phyloP scores from a whole-genome alignment of 2,113 vertebrate genomes.

The Caretta caretta region DNA sequence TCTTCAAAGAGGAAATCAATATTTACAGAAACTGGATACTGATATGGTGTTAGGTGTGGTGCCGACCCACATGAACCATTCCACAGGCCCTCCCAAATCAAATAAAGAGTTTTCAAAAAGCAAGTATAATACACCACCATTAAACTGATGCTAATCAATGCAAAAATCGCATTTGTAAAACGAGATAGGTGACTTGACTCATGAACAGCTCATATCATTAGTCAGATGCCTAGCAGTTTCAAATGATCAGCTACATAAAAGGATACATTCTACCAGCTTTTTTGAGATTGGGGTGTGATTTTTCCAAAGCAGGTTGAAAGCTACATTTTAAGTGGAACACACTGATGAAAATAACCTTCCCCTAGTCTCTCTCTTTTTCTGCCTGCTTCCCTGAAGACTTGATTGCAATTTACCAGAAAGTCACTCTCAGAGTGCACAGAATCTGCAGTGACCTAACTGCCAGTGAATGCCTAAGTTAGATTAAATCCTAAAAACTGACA shows the following conservation, averaged over 20 bases:
- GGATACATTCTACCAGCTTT: slow-evolving; percentile 22
- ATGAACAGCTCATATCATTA: slow-evolving; percentile 11
- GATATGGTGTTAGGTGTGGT: not conserved
- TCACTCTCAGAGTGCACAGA: slow-evolving; percentile 16
- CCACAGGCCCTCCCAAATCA: not conserved
- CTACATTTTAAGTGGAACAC: slow-evolving; percentile 6
- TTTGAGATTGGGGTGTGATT: not conserved
- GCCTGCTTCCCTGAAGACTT: not conserved
- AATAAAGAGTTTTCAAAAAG: not conserved
- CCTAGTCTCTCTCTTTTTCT: not conserved
- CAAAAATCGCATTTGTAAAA: not conserved
- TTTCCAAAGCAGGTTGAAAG: slow-evolving; percentile 50
- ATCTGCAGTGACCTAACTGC: slow-evolving; percentile 40
- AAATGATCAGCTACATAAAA: slow-evolving; percentile 20
- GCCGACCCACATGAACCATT: slow-evolving; percentile 21
- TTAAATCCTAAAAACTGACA: slow-evolving; percentile 49
- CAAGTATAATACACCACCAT: not conserved
- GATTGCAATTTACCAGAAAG: slow-evolving; percentile 30
- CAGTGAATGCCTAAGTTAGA: not conserved
- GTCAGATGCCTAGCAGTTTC: slow-evolving; percentile 36
- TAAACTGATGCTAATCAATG: rapidly evolving
- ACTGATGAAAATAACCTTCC: slow-evolving; percentile 38
- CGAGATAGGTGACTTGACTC: not conserved
- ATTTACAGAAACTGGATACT: slow-evolving; percentile 66
- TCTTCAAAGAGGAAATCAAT: slow-evolving; percentile 60